A percentile compares a stretch with the other conserved stretches of the same genome.
These are phyloP conservation scores for Brachynemurus nebulosus DNA, from an alignment of 2,888 invertebrate species.

Conservation along the genomic window DNA sequence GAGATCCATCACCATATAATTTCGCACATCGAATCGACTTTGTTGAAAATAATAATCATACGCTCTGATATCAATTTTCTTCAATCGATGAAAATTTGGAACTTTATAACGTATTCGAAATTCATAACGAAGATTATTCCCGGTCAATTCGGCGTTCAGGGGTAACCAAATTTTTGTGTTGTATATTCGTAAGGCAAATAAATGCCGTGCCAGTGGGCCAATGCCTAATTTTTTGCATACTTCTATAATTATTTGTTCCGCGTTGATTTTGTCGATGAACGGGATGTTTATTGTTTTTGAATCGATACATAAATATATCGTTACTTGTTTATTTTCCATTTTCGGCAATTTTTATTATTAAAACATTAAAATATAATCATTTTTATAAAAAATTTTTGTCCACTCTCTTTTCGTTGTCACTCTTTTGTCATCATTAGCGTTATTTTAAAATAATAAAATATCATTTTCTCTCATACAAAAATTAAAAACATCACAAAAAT, in stretches of 20 bases:
- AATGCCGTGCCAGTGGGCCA: slow-evolving; percentile 58
- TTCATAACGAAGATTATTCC: slow-evolving; percentile 44
- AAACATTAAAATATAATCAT: too few species aligned
- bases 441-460: too few species aligned
- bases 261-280: slow-evolving; percentile 26
- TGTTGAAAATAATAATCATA: slow-evolving; percentile 81
- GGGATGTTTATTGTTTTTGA: slow-evolving; percentile 20
- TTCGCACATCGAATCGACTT: slow-evolving; percentile 66
- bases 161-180: slow-evolving; percentile 54
- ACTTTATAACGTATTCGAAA: slow-evolving; percentile 71
- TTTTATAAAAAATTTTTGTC: too few species aligned
- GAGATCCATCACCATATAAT: slow-evolving; percentile 65
- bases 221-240: slow-evolving; percentile 60
- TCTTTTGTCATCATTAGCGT: too few species aligned
- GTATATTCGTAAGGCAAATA: slow-evolving; percentile 60
- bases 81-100: slow-evolving; percentile 44
- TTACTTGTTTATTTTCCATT: slow-evolving; percentile 10
- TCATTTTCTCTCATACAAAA: too few species aligned
- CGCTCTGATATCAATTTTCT: slow-evolving; percentile 54
- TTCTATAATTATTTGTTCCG: slow-evolving; percentile 57
- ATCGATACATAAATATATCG: slow-evolving; percentile 19
- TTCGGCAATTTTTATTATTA: too few species aligned
- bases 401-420: too few species aligned
- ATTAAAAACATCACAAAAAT: too few species aligned
- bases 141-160: slow-evolving; percentile 41